Conservation (phyloP, 2,797 vertebrate species). For the Pangasius krempfi region DNA sequence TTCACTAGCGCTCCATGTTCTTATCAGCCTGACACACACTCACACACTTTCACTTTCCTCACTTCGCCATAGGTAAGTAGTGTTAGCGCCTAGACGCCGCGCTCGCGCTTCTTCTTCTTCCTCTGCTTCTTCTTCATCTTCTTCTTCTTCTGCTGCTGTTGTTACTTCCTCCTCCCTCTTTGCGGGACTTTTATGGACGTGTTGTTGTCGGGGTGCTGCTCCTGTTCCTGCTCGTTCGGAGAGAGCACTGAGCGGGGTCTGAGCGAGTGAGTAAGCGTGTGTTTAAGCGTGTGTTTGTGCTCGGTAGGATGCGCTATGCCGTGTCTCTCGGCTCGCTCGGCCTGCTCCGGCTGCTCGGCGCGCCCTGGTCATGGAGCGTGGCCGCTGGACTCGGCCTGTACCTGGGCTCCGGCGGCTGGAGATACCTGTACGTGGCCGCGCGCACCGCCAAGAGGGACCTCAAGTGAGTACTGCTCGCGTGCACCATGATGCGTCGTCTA, state of each 20-base stretch:
- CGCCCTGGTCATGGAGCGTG: slow-evolving; percentile 88
- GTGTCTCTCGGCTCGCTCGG: slow-evolving; percentile 84
- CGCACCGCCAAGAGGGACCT: slow-evolving; percentile 84
- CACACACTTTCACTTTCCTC: not conserved
- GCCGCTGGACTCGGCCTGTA: slow-evolving; percentile 83
- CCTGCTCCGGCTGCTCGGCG: slow-evolving; percentile 82
- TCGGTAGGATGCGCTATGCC: slow-evolving; percentile 76
- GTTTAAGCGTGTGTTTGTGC: not conserved
- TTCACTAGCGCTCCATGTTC: not conserved
- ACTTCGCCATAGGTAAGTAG: not conserved
- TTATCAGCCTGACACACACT: not conserved
- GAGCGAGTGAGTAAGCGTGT: not conserved
- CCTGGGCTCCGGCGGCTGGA: slow-evolving; percentile 84
- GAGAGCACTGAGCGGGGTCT: too few species aligned
- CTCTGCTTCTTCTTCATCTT: not conserved
- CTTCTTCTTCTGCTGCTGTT: not conserved
- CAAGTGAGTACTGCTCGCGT: slow-evolving; percentile 74
- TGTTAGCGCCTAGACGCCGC: too few species aligned
- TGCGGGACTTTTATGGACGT: not conserved
- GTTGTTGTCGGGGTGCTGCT: not conserved
- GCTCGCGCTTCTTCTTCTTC: not conserved
- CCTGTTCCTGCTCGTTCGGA: not conserved
- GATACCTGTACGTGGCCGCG: slow-evolving; percentile 84
- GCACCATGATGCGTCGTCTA: not conserved
- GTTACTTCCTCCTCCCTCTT: not conserved